Base-by-base conservation (phyloP, 2,888 invertebrate genomes). In the Euplexia lucipara region DNA sequence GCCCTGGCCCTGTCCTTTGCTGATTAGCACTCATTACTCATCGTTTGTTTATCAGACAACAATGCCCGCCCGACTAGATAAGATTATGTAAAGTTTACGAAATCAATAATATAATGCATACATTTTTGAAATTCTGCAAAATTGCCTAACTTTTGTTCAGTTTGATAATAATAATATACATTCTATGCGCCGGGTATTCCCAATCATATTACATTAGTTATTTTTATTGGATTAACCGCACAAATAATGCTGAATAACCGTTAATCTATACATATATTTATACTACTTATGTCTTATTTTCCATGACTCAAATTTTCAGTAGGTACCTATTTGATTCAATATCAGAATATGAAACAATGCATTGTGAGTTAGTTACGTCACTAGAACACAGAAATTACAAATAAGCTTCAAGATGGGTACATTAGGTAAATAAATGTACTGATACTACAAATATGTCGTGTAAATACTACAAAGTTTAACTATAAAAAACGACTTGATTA, bases 21-120 rank as follows among this genome's bases (percentile, higher is more conserved):
- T 91, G 92, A 93, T 93, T 92, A 93, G 83, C 85, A 86, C 86
- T 87, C 86, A 88, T 94, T 93, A 92, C 88, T 93, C 94, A 93
- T 90, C 87, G 85, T 84, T 85, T 85, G 83, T 82, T 88, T 90
- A 92, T 92, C 89, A 88, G 83, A 86, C 83, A 86, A 86, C 83
- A 86, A 84, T 81, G 66, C 65, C 73, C 57, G 72, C 74, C 66
- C 67, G 65, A 68, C 74, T 78, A 75, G 88, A 90, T 89, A 88
- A 89, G 87, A 87, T 88, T 86, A 83, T 83, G 77, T 76, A 34
- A 18, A 44, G 34, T 35, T 41, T 64, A 70, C 37, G 22, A n/a
- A 82, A 85, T 84, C 78, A 83, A 81, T 83, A 86, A 84, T 81
- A 60, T 35, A 26, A 39, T 48, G 32, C 30, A 35, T 26, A 26